These are phyloP conservation scores for Melanotaenia boesemani DNA, from an alignment of 2,797 vertebrate species.

Conservation along the genomic window DNA sequence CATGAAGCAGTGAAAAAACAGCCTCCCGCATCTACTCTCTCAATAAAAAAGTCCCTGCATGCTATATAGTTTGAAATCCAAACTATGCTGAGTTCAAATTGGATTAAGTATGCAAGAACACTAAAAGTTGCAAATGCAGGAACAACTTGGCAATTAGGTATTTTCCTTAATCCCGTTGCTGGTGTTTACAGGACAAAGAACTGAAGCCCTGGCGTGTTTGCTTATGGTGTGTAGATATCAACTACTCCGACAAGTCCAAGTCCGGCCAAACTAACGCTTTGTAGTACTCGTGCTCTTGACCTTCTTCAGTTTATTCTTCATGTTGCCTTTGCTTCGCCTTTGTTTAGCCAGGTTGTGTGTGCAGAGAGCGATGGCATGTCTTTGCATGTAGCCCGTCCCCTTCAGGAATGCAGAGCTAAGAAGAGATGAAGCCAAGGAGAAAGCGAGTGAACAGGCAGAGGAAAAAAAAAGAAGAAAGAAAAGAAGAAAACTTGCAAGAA, in stretches of 20 bases:
- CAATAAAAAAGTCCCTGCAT: neutral
- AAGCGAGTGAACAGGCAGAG: constrained; percentile 5
- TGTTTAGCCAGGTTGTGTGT: constrained; percentile 59
- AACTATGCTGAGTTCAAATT: constrained; percentile 25
- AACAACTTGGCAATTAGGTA: constrained; percentile 8
- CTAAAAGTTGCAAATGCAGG: neutral
- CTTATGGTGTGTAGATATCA: neutral
- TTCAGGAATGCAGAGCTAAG: constrained; percentile 72
- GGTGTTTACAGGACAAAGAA: constrained; percentile 24
- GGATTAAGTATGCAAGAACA: constrained; percentile 13
- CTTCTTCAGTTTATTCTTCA: constrained; percentile 23
- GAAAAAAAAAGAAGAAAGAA: constrained; percentile 17
- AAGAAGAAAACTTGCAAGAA: neutral
- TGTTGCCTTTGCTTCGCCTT: constrained; percentile 34
- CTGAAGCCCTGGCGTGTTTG: constrained; percentile 23
- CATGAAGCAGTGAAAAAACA: constrained; percentile 30
- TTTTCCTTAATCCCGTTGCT: constrained; percentile 24
- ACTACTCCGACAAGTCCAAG: constrained; percentile 21
- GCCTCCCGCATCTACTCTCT: constrained; percentile 17
- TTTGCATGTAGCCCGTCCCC: constrained; percentile 73
- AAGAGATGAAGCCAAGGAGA: constrained; percentile 45
- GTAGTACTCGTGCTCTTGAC: constrained; percentile 8
- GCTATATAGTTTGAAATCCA: constrained; percentile 11
- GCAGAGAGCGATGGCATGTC: constrained; percentile 64
- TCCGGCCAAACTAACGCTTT: constrained; percentile 1